A percentile compares a stretch with the other conserved stretches of the same genome.
These are phyloP conservation scores for Sciurus carolinensis DNA, from an alignment of 2,797 vertebrate genomes.

Conservation along the genomic window DNA sequence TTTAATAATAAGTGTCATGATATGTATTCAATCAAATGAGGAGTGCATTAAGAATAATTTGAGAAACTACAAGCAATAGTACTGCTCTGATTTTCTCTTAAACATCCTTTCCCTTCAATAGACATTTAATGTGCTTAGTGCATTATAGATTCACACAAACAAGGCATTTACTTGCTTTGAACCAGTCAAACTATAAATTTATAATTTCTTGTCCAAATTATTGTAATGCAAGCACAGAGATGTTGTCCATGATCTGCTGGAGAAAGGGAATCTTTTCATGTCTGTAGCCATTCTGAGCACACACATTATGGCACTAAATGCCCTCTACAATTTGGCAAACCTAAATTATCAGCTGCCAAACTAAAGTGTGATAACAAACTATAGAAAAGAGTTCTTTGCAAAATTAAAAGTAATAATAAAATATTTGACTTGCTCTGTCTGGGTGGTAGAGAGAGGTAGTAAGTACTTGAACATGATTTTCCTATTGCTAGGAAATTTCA, in stretches of 20 bases:
- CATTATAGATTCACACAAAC: background rate
- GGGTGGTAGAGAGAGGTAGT: background rate
- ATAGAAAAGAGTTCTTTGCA: background rate
- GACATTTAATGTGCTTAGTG: background rate
- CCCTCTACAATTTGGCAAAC: background rate
- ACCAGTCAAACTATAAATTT: background rate
- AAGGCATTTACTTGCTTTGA: background rate
- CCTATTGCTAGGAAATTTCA: background rate
- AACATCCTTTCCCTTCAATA: background rate
- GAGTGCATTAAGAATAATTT: background rate
- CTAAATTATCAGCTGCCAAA: background rate
- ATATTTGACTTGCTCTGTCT: background rate
- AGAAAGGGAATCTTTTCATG: background rate
- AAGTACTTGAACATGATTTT: background rate
- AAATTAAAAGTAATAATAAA: slow-evolving; percentile 31
- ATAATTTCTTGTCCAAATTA: background rate
- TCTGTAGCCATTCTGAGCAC: background rate
- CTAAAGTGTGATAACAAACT: background rate
- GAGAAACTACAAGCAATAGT: background rate
- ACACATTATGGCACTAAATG: background rate
- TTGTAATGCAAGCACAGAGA: background rate
- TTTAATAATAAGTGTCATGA: background rate
- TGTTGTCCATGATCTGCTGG: background rate
- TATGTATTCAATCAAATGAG: background rate
- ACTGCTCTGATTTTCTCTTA: background rate